Conservation (phyloP, 2,113 vertebrate species). For the Opisthocomus hoazin region DNA sequence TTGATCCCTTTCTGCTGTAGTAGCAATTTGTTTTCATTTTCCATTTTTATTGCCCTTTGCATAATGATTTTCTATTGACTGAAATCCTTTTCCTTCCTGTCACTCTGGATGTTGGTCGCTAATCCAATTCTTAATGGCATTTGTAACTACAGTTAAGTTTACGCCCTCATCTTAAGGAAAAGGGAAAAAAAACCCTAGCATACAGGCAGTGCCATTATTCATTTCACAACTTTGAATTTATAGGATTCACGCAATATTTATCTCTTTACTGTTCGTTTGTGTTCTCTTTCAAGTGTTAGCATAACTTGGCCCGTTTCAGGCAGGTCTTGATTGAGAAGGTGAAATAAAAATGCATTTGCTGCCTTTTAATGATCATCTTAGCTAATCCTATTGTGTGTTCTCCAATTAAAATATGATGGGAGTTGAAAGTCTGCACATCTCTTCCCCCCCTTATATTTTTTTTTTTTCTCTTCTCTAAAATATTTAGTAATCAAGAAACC, state of each 20-base stretch:
- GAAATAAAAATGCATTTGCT: slow-evolving; percentile 13
- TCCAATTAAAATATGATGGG: slow-evolving; percentile 9
- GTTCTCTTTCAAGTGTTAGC: neutral
- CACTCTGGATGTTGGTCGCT: neutral
- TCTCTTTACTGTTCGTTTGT: slow-evolving; percentile 4
- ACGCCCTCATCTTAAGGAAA: neutral
- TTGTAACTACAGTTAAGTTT: neutral
- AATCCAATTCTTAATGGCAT: neutral
- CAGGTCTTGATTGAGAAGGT: slow-evolving; percentile 42
- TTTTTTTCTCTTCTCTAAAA: neutral
- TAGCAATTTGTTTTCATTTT: neutral
- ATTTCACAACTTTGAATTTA: neutral
- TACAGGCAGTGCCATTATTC: neutral
- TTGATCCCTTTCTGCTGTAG: neutral
- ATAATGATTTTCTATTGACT: neutral
- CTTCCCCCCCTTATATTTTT: neutral
- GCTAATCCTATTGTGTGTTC: slow-evolving; percentile 40
- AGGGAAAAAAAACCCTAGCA: neutral
- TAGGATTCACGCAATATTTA: neutral
- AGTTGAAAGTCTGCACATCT: slow-evolving; percentile 22
- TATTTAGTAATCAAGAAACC: neutral
- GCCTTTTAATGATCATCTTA: slow-evolving; percentile 35
- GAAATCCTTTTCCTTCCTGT: neutral
- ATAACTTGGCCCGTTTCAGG: neutral
- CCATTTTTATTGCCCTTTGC: neutral